Base-by-base conservation (phyloP, 2,888 invertebrate genomes). In the Aleiodes leptofemur region DNA sequence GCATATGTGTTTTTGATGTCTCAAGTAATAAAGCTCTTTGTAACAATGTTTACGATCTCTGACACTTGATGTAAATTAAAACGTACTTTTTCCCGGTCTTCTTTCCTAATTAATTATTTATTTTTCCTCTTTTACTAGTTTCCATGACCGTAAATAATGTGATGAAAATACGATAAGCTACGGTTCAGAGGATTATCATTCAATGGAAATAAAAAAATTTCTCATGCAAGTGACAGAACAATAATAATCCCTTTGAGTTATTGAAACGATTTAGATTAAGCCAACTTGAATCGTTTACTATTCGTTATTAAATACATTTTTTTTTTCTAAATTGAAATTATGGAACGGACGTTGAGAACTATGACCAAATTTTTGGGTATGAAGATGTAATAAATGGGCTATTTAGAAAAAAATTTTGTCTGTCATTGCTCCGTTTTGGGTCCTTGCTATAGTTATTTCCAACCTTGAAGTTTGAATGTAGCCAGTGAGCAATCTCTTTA, bases 381-480 rank as follows among this genome's bases (percentile, higher is more conserved):
- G 23, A 23, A n/a, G 55, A 55, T 55, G 8, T 3, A 43, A 43
- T n/a, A 48, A 11, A 14, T 16, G n/a, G 8, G 53, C 7, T 9
- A 31, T 43, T 9, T 16, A 11, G 48, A 8, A 8, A n/a, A 16
- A 34, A 16, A 16, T 50, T 68, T 29, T 31, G 68, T 51, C 50
- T 68, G 14, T 51, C 68, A 53, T 68, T n/a, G 50, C 14, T 31
- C 48, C 31, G n/a, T 51, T 31, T 50, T 14, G 50, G 48, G 29
- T 31, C 51, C 29, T 50, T 29, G 48, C 50, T 31, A 50, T 31
- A 23, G 23, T 16, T 5, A 7, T 48, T 23, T 16, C 16, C 48
- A 48, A 43, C 64, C 64, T 64, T 64, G 64, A 16, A 64, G 64
- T 64, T 64, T 64, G 8, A 23, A 64, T 43, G 64, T 38, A 64